phyloP scores from a whole-genome alignment of 1,140 invertebrate species.

The Amyelois transitella region DNA sequence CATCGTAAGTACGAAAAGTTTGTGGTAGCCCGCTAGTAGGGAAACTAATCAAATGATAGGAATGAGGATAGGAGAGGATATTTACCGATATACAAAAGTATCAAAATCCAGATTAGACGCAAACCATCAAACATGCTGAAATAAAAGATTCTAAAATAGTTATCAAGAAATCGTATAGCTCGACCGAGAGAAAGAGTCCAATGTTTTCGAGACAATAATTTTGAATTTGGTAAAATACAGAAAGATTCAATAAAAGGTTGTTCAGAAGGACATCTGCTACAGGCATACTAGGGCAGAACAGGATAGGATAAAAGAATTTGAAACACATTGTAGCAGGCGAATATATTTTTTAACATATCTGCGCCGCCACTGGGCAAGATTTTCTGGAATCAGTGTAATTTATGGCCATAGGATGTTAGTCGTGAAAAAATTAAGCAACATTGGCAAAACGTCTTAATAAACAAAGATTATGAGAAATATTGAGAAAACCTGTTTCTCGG shows the following conservation, averaged over 20 bases:
- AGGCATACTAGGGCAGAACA: too few relatives aligned
- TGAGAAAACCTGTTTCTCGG: too few relatives aligned
- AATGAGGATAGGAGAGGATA: constrained; percentile 36
- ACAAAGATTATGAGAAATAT: too few relatives aligned
- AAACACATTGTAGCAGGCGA: too few relatives aligned
- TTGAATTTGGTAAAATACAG: constrained; percentile 33
- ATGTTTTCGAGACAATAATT: constrained; percentile 38
- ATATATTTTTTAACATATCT: too few relatives aligned
- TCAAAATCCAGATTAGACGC: constrained; percentile 62
- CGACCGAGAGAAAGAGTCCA: constrained; percentile 46
- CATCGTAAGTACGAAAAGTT: constrained; percentile 30
- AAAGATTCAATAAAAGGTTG: background rate
- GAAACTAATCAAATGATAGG: background rate
- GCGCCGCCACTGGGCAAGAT: too few relatives aligned
- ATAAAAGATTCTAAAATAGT: constrained; percentile 35
- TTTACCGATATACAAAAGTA: constrained; percentile 53
- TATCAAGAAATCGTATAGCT: constrained; percentile 5
- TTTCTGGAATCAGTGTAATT: too few relatives aligned
- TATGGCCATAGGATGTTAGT: too few relatives aligned
- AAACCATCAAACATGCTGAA: constrained; percentile 72
- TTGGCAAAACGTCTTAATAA: too few relatives aligned
- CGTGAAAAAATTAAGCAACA: too few relatives aligned
- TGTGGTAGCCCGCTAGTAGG: constrained; percentile 37
- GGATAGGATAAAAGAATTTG: too few relatives aligned
- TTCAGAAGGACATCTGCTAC: too few relatives aligned